Conservation (phyloP, 2,888 invertebrate species). For the Beris morrisii region DNA sequence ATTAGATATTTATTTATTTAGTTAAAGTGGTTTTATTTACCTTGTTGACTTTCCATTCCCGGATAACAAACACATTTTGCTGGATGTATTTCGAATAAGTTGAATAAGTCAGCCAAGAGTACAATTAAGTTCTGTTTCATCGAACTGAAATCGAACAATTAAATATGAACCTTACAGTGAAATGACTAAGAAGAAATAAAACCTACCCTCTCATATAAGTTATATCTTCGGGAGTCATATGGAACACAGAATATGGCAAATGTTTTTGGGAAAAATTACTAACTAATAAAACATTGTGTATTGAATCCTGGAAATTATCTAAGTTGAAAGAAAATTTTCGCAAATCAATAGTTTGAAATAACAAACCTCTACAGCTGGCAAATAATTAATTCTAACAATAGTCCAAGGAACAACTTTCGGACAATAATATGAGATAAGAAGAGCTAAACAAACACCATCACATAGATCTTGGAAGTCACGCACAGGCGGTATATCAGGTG, state of each 20-base stretch:
- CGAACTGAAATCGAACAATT: slow-evolving; percentile 63
- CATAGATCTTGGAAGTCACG: slow-evolving; percentile 85
- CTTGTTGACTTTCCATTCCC: slow-evolving; percentile 62
- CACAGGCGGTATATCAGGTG: slow-evolving; percentile 67
- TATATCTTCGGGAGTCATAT: slow-evolving; percentile 93
- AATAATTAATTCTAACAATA: slow-evolving; percentile 62
- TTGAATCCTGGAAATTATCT: slow-evolving; percentile 71
- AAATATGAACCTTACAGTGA: neutral
- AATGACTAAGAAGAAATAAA: slow-evolving; percentile 2
- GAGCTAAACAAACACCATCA: slow-evolving; percentile 87
- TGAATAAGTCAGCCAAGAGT: slow-evolving; percentile 91
- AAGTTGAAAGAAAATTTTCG: slow-evolving; percentile 2
- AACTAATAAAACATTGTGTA: slow-evolving; percentile 88
- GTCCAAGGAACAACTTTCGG: slow-evolving; percentile 75
- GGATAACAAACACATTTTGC: slow-evolving; percentile 85
- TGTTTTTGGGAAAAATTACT: slow-evolving; percentile 82
- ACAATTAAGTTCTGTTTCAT: slow-evolving; percentile 90
- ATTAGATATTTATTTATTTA: too few relatives aligned
- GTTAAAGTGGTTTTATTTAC: slow-evolving; percentile 43
- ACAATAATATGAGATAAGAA: slow-evolving; percentile 89
- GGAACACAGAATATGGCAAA: slow-evolving; percentile 87
- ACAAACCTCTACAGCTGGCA: slow-evolving; percentile 53
- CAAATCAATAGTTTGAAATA: neutral
- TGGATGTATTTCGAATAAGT: slow-evolving; percentile 89
- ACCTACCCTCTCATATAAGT: slow-evolving; percentile 87